These are phyloP conservation scores for Urechis unicinctus DNA, from an alignment of 2,888 invertebrate genomes.

Conservation along the genomic window DNA sequence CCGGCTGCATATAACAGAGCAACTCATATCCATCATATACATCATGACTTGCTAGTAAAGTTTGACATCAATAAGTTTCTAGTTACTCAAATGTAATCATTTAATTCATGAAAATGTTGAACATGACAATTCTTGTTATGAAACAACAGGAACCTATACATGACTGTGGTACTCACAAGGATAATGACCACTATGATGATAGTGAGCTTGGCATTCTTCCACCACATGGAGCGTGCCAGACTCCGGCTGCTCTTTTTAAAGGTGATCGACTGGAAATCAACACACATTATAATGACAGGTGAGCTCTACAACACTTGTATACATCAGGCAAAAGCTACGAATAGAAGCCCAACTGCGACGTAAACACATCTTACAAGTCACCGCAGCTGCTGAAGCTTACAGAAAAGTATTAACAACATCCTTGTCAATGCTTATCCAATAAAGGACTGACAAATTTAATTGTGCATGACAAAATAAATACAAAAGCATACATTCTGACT, in stretches of 20 bases:
- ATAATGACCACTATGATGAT: conserved; percentile 64
- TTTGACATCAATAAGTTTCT: no score
- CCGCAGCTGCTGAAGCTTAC: no score
- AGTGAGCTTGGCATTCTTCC: conserved; percentile 89
- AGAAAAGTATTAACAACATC: no score
- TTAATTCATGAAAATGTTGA: background rate
- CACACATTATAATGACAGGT: background rate
- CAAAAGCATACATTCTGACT: conserved; percentile 68
- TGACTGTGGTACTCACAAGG: conserved; percentile 52
- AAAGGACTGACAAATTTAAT: background rate
- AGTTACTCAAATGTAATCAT: no score
- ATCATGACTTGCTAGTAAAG: no score
- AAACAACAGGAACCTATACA: background rate
- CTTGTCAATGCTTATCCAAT: no score
- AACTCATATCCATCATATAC: no score
- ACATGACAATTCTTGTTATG: background rate
- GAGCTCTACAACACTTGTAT: background rate
- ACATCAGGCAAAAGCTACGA: background rate
- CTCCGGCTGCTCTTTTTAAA: conserved; percentile 81
- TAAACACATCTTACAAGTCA: background rate
- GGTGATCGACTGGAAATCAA: conserved; percentile 69
- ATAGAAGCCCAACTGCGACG: background rate
- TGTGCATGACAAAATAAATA: background rate
- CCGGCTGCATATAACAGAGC: no score
- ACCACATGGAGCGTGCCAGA: conserved; percentile 79